phyloP scores from a whole-genome alignment of 2,113 vertebrate species.

The Carollia perspicillata region DNA sequence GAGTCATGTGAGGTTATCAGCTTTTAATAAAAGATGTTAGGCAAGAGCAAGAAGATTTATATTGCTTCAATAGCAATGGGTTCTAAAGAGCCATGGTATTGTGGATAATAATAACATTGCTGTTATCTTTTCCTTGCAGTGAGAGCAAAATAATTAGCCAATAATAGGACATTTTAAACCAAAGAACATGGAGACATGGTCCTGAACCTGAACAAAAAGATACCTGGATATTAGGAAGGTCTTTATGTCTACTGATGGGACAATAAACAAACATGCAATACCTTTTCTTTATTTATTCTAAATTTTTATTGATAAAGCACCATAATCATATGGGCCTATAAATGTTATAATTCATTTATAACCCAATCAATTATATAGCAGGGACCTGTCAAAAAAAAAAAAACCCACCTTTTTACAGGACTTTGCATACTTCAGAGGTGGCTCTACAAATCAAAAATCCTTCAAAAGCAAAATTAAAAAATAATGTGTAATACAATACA shows the following conservation, averaged over 20 bases:
- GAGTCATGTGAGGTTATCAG: neutral
- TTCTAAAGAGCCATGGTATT: neutral
- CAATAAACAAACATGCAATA: neutral
- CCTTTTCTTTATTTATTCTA: neutral
- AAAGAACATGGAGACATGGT: neutral
- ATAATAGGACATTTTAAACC: neutral
- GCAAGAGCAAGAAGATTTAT: neutral
- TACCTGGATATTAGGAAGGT: neutral
- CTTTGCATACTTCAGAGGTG: neutral
- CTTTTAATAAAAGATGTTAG: neutral
- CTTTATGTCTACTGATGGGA: neutral
- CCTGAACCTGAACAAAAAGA: neutral
- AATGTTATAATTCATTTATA: neutral
- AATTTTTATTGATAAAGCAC: neutral
- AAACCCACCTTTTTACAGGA: neutral
- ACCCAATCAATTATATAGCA: neutral
- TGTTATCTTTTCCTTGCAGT: neutral
- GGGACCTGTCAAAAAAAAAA: neutral
- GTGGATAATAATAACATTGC: neutral
- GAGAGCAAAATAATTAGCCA: neutral
- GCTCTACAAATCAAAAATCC: neutral
- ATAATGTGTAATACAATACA: neutral
- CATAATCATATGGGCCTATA: neutral
- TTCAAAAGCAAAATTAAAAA: constrained; percentile 11
- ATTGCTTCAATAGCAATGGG: neutral